A percentile compares a stretch with the other conserved stretches of the same genome.
Conservation (phyloP, 2,888 invertebrate genomes). For the Balanococcus diminutus region DNA sequence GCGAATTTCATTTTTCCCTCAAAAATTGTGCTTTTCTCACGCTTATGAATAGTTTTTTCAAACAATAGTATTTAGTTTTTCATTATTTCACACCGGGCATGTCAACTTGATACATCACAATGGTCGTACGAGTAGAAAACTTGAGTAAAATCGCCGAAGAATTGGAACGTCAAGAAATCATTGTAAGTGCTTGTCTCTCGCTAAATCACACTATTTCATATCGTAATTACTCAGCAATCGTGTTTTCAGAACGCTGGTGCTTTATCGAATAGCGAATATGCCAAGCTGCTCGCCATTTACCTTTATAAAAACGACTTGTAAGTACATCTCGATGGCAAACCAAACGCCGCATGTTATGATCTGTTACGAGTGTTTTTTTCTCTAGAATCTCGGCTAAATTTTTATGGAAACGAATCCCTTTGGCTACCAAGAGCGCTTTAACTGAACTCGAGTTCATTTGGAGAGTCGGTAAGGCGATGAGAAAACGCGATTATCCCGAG, state of each 20-base stretch:
- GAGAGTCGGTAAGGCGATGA: constrained; percentile 47
- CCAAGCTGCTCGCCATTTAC: constrained; percentile 46
- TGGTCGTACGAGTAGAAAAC: constrained; percentile 45
- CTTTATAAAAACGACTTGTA: constrained; percentile 49
- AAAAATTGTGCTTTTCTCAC: not conserved
- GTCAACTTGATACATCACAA: not conserved
- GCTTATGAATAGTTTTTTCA: not conserved
- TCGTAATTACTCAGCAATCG: not conserved
- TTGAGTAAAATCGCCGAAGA: constrained; percentile 44
- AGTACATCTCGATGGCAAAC: not conserved
- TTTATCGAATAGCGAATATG: constrained; percentile 47
- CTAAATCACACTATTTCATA: not conserved
- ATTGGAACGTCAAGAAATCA: constrained; percentile 47
- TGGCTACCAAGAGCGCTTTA: constrained; percentile 44
- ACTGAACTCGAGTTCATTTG: constrained; percentile 42
- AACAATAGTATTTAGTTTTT: not conserved
- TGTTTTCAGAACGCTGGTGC: constrained; percentile 39
- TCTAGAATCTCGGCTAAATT: constrained; percentile 45
- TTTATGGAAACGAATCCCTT: constrained; percentile 46
- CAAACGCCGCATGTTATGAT: not conserved
- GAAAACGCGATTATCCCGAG: constrained; percentile 39
- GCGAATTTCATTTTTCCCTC: not conserved
- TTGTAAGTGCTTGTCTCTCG: not conserved
- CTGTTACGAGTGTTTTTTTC: not conserved
- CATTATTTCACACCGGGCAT: not conserved